Conservation (phyloP, 2,113 vertebrate species). For the Heterochromis multidens region DNA sequence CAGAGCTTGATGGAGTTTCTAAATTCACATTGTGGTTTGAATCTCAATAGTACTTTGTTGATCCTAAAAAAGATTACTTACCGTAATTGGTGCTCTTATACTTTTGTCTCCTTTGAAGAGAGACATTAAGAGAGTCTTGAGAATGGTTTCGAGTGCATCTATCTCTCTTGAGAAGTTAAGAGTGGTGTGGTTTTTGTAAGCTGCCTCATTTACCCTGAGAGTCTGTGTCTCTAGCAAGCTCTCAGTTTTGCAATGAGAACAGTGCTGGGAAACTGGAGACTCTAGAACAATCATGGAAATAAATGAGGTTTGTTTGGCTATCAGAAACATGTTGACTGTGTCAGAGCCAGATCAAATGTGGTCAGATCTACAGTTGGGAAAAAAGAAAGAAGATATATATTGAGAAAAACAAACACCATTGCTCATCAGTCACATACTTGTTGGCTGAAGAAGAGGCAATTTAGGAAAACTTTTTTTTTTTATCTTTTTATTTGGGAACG, state of each 20-base stretch:
- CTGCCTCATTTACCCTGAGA: conserved; percentile 52
- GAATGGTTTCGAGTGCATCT: conserved; percentile 45
- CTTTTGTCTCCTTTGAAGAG: conserved; percentile 46
- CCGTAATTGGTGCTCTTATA: conserved; percentile 39
- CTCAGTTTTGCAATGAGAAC: background rate
- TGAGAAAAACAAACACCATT: background rate
- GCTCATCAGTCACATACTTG: background rate
- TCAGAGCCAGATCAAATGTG: background rate
- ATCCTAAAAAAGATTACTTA: conserved; percentile 24
- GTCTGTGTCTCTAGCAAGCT: conserved; percentile 8
- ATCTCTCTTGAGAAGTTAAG: conserved; percentile 53
- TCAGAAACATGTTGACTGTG: conserved; percentile 5
- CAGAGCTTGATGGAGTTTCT: background rate
- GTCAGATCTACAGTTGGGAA: background rate
- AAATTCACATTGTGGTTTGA: background rate
- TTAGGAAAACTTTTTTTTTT: background rate
- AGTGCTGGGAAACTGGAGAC: background rate
- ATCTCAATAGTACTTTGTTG: conserved; percentile 11
- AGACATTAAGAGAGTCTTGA: conserved; percentile 45
- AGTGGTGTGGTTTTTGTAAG: conserved; percentile 42
- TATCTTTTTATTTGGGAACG: background rate
- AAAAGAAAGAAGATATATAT: background rate
- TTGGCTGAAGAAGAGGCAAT: background rate
- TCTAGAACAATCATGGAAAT: background rate
- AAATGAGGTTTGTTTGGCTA: background rate